These are phyloP conservation scores for Leucania comma DNA, from an alignment of 2,888 invertebrate species.

Conservation along the genomic window DNA sequence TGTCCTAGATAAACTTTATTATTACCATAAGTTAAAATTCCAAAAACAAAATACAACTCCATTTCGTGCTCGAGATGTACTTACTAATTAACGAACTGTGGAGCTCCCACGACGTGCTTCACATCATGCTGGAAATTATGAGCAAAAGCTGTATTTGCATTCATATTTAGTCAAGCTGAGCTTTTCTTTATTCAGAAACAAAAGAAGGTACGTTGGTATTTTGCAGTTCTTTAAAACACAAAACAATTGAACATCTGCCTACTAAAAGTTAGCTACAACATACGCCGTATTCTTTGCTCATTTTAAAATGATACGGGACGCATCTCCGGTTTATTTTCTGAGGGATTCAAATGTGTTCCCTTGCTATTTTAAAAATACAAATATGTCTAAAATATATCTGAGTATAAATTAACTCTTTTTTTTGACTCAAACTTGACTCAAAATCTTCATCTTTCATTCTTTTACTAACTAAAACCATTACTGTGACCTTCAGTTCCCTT, in stretches of 20 bases:
- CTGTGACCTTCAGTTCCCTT: no score
- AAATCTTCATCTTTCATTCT: no score
- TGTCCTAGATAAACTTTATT: no score
- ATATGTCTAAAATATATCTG: no score
- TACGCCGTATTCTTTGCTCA: background rate
- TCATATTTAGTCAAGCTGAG: background rate
- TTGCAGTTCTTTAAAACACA: background rate
- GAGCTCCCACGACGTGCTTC: background rate
- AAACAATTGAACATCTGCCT: constrained; percentile 9
- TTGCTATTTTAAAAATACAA: background rate
- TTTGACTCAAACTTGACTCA: no score
- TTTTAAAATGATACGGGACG: background rate
- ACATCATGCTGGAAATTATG: constrained; percentile 34
- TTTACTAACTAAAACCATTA: no score
- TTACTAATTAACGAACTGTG: constrained; percentile 17
- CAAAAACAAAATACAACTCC: background rate
- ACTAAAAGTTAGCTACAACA: background rate
- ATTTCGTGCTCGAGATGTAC: background rate
- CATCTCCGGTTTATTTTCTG: background rate
- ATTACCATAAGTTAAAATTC: background rate
- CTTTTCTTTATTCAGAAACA: background rate
- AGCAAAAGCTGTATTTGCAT: background rate
- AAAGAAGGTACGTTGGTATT: background rate
- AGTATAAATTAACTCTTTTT: no score
- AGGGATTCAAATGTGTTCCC: background rate